These are phyloP conservation scores for Brachylomia viminalis DNA, from an alignment of 2,888 invertebrate genomes.

Conservation along the genomic window DNA sequence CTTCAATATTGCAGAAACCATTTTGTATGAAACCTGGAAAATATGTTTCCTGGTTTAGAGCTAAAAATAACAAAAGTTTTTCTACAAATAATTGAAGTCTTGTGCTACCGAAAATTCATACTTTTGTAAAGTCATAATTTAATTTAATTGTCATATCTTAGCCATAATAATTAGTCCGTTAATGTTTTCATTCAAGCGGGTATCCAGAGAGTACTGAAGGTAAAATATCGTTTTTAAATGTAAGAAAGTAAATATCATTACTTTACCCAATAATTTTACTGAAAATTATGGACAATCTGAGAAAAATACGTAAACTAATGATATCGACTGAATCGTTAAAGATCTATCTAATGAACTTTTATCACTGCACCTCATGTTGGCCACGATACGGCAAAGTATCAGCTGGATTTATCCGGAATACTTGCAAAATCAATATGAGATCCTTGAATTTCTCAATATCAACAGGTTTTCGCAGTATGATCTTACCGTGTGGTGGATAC, in stretches of 20 bases:
- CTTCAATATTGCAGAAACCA: background rate
- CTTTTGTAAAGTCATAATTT: background rate
- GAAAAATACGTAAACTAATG: background rate
- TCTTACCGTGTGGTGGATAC: too few relatives aligned
- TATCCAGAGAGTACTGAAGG: slow-evolving; percentile 79
- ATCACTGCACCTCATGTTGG: too few relatives aligned
- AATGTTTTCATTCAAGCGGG: slow-evolving; percentile 77
- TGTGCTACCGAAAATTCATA: background rate
- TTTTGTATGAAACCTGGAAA: background rate
- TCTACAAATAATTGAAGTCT: background rate
- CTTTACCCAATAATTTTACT: background rate
- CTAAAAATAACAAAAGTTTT: background rate
- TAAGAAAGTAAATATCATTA: background rate
- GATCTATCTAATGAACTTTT: too few relatives aligned
- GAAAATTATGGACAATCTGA: too few relatives aligned
- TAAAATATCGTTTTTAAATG: slow-evolving; percentile 73
- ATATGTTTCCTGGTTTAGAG: too few relatives aligned
- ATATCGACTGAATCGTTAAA: background rate
- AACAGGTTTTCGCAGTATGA: too few relatives aligned
- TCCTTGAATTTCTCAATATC: too few relatives aligned
- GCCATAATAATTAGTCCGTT: slow-evolving; percentile 56
- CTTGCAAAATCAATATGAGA: too few relatives aligned
- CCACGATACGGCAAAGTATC: too few relatives aligned
- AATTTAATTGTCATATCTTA: background rate
- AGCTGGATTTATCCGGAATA: too few relatives aligned